These are phyloP conservation scores for Drosophila lacteicornis DNA, from an alignment of 1,140 invertebrate species.

Conservation along the genomic window DNA sequence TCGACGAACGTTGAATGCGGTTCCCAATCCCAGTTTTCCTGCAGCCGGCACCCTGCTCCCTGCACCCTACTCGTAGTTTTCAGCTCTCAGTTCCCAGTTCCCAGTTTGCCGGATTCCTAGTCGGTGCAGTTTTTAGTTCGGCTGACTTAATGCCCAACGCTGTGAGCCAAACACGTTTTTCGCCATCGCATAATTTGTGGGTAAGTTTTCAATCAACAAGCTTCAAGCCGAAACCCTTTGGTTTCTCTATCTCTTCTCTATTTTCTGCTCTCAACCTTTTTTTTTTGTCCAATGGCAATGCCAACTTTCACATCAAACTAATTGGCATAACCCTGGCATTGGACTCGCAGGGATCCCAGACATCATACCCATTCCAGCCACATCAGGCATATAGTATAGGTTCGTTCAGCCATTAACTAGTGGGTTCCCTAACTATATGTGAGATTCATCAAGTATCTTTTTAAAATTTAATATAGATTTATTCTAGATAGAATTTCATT, in stretches of 20 bases:
- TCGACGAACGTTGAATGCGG: slow-evolving; percentile 73
- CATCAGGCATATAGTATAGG: background rate
- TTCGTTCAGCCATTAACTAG: background rate
- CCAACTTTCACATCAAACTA: slow-evolving; percentile 40
- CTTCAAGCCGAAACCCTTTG: slow-evolving; percentile 7
- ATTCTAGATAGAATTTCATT: no score
- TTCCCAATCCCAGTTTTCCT: slow-evolving; percentile 17
- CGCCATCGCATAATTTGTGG: slow-evolving; percentile 54
- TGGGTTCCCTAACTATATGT: no score
- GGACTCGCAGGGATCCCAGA: background rate
- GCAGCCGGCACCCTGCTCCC: background rate
- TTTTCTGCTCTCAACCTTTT: background rate
- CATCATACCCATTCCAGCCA: background rate
- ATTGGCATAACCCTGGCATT: slow-evolving; percentile 24
- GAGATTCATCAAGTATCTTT: no score
- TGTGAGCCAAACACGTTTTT: slow-evolving; percentile 55
- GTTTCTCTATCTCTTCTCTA: background rate
- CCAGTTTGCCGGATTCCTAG: slow-evolving; percentile 14
- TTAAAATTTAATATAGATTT: no score
- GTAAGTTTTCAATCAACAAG: slow-evolving; percentile 55
- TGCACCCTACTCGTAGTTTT: background rate
- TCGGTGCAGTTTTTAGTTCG: background rate
- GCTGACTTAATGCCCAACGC: slow-evolving; percentile 43
- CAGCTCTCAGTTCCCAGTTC: background rate
- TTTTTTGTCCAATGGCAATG: background rate